phyloP scores from a whole-genome alignment of 2,888 invertebrate species.

The Caenorhabditis afra region DNA sequence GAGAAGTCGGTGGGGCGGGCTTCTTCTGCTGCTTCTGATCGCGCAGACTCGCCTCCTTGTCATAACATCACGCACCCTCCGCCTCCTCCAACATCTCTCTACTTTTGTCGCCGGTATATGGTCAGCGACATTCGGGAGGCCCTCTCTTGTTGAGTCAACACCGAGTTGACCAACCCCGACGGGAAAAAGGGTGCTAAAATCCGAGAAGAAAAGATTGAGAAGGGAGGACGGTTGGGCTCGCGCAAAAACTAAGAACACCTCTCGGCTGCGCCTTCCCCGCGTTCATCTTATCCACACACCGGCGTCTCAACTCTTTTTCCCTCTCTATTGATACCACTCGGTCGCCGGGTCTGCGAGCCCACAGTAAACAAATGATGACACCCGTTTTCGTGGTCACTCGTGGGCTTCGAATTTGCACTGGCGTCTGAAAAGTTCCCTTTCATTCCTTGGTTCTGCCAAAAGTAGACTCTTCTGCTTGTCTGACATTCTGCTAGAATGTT shows the following conservation, averaged over 20 bases:
- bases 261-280: conserved; percentile 23
- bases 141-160: conserved; percentile 57
- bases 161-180: conserved; percentile 43
- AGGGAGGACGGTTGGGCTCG: conserved; percentile 4
- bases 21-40: conserved; percentile 28
- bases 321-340: conserved; percentile 50
- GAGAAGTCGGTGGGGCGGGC: conserved; percentile 2
- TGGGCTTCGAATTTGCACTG: conserved; percentile 24
- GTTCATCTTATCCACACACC: conserved; percentile 33
- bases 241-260: conserved; percentile 59
- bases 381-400: conserved; percentile 45
- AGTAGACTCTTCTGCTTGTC: no score
- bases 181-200: conserved; percentile 50
- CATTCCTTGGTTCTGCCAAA: no score
- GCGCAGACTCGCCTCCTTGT: conserved; percentile 41
- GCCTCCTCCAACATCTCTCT: conserved; percentile 29
- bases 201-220: conserved; percentile 5
- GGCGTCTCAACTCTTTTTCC: conserved; percentile 30
- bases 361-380: conserved; percentile 52
- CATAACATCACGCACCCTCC: conserved; percentile 61
- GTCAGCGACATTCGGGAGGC: conserved; percentile 47
- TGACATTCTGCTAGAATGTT: no score
- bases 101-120: conserved; percentile 56
- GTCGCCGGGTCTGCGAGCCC: conserved; percentile 31
- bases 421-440: conserved; percentile 2